A percentile compares a stretch with the other conserved stretches of the same genome.
phyloP scores from a whole-genome alignment of 1,140 invertebrate genomes.

The Argopecten irradians region DNA sequence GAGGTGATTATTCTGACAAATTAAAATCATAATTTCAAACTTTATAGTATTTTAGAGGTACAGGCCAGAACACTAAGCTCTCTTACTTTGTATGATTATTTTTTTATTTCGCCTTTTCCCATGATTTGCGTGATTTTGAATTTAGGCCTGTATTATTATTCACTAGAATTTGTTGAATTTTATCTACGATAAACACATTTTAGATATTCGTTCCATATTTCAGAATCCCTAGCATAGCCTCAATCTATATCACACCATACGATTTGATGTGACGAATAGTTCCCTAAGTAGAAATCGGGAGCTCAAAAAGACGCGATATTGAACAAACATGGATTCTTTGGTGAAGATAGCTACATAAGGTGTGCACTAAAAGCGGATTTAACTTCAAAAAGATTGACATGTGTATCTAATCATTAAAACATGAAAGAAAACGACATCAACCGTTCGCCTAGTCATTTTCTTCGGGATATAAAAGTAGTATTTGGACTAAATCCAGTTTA shows the following conservation, averaged over 20 bases:
- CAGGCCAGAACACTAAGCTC: no score
- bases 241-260: background rate
- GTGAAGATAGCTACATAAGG: background rate
- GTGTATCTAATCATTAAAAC: background rate
- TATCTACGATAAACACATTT: no score
- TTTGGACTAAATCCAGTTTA: background rate
- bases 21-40: no score
- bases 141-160: no score
- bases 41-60: no score
- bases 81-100: no score
- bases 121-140: no score
- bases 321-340: conserved; percentile 2
- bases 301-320: background rate
- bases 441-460: background rate
- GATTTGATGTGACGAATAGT: background rate
- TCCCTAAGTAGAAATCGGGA: background rate
- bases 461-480: background rate
- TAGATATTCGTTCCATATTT: no score
- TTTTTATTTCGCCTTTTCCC: no score
- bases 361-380: background rate
- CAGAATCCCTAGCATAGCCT: background rate
- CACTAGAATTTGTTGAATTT: no score
- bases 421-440: background rate
- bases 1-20: no score
- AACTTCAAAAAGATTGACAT: conserved; percentile 9